Evolutionary conservation across 2,888 invertebrate species (phyloP).

Genomic region (Macrosoma leucophasiata): DNA sequence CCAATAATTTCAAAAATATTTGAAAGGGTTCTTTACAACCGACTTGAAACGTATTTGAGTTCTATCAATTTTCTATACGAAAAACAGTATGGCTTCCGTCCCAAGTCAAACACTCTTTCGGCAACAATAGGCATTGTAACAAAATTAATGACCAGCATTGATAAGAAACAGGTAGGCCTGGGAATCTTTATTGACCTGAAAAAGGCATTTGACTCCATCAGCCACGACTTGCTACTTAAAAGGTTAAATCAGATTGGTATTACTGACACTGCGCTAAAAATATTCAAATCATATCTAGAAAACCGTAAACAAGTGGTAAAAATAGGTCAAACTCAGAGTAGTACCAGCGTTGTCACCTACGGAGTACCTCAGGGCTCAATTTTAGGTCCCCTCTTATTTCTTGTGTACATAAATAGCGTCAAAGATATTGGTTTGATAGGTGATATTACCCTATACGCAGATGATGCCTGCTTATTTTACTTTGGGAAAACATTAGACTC

Average conservation of each 20-base stretch:
- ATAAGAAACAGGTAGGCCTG: constrained; percentile 6
- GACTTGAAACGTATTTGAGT: too few relatives aligned
- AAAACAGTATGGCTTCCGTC: constrained; percentile 8
- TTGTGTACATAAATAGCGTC: too few relatives aligned
- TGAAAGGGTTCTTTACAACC: too few relatives aligned
- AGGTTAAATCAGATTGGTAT: constrained; percentile 5
- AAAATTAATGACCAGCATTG: constrained; percentile 9
- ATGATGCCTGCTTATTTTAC: too few relatives aligned
- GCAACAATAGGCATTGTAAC: constrained; percentile 9
- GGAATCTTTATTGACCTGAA: constrained; percentile 11
- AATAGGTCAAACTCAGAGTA: constrained; percentile 1
- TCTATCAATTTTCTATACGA: constrained; percentile 7
- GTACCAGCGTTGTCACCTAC: too few relatives aligned
- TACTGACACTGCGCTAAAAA: constrained; percentile 1
- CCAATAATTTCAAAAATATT: too few relatives aligned
- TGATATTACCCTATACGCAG: too few relatives aligned
- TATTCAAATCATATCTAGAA: constrained; percentile 5
- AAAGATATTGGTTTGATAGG: too few relatives aligned
- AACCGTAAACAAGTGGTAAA: constrained; percentile 4
- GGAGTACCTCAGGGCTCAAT: too few relatives aligned
- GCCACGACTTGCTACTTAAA: constrained; percentile 2
- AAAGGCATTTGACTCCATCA: constrained; percentile 4
- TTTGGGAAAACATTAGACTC: too few relatives aligned
- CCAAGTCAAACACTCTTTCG: constrained; percentile 9
- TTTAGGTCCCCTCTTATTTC: too few relatives aligned